Evolutionary conservation across 1,140 invertebrate genomes (phyloP).

Genomic region (Drosophila pseudoobscura): DNA sequence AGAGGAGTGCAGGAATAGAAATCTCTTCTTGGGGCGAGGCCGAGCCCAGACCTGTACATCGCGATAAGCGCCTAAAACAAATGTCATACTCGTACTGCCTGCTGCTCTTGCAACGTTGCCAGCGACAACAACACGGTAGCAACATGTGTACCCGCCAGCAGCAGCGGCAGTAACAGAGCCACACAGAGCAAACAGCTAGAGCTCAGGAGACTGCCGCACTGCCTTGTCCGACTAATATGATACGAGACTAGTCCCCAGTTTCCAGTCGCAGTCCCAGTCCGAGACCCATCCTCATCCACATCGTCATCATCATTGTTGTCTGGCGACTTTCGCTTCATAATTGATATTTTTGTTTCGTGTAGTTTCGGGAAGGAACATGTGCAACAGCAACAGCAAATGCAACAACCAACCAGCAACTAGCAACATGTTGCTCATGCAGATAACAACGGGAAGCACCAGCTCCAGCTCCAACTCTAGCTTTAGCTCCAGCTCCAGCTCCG

Average conservation of each 20-base stretch:
- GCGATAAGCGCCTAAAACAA: slow-evolving; percentile 79
- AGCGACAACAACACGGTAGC: slow-evolving; percentile 67
- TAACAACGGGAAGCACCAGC: slow-evolving; percentile 55
- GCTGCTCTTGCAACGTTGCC: slow-evolving; percentile 14
- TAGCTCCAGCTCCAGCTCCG: neutral
- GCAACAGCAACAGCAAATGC: slow-evolving; percentile 41
- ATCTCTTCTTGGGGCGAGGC: slow-evolving; percentile 34
- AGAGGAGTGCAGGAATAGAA: slow-evolving; percentile 23
- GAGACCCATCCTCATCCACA: slow-evolving; percentile 27
- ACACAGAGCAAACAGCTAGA: slow-evolving; percentile 7
- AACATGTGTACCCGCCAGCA: slow-evolving; percentile 58
- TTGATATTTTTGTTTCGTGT: slow-evolving; percentile 78
- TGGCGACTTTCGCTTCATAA: slow-evolving; percentile 76
- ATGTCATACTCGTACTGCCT: slow-evolving; percentile 65
- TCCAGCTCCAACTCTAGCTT: neutral
- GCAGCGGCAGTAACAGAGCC: neutral
- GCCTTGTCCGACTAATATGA: slow-evolving; percentile 77
- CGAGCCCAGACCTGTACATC: slow-evolving; percentile 46
- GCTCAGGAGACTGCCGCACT: slow-evolving; percentile 57
- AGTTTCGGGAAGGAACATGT: slow-evolving; percentile 39
- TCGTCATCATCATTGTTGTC: slow-evolving; percentile 31
- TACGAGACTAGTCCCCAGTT: slow-evolving; percentile 54
- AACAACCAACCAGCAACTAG: slow-evolving; percentile 44
- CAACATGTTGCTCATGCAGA: slow-evolving; percentile 61
- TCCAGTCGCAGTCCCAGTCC: slow-evolving; percentile 14